phyloP scores from a whole-genome alignment of 1,140 invertebrate species.

The Apolygus lucorum region DNA sequence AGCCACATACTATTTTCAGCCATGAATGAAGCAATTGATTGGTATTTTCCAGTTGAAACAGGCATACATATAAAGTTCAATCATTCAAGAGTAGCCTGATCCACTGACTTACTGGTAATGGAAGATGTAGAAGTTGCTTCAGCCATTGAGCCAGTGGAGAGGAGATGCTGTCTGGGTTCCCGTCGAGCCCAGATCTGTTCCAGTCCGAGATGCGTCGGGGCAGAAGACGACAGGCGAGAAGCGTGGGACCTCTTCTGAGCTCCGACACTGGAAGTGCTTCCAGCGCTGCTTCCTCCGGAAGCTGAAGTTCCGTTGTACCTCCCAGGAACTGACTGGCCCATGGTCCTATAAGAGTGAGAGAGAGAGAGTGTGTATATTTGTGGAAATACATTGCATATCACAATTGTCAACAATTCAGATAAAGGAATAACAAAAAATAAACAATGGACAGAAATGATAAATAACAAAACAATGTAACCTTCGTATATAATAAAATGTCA shows the following conservation, averaged over 20 bases:
- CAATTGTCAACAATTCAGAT: too few relatives aligned
- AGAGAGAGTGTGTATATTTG: too few relatives aligned
- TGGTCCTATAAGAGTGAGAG: slow-evolving; percentile 31
- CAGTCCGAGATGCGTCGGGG: slow-evolving; percentile 68
- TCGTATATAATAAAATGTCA: too few relatives aligned
- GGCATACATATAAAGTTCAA: too few relatives aligned
- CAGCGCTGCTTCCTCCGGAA: slow-evolving; percentile 35
- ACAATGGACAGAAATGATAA: too few relatives aligned
- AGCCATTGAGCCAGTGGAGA: slow-evolving; percentile 76
- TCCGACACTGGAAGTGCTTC: slow-evolving; percentile 7
- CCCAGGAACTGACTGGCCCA: slow-evolving; percentile 52
- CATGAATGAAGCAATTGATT: too few relatives aligned
- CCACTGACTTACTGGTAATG: slow-evolving; percentile 66
- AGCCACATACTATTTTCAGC: too few relatives aligned
- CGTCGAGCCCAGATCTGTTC: slow-evolving; percentile 74
- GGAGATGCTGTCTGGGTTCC: slow-evolving; percentile 72
- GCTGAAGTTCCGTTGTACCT: slow-evolving; percentile 14
- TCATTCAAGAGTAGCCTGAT: too few relatives aligned
- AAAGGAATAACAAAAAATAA: too few relatives aligned
- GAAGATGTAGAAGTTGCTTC: slow-evolving; percentile 83
- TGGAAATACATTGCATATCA: too few relatives aligned
- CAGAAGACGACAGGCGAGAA: slow-evolving; percentile 67
- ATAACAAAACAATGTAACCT: too few relatives aligned
- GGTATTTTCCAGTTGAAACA: too few relatives aligned
- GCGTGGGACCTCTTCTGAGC: slow-evolving; percentile 31